These are phyloP conservation scores for Mycalesis mineus DNA, from an alignment of 2,888 invertebrate species.

Conservation along the genomic window DNA sequence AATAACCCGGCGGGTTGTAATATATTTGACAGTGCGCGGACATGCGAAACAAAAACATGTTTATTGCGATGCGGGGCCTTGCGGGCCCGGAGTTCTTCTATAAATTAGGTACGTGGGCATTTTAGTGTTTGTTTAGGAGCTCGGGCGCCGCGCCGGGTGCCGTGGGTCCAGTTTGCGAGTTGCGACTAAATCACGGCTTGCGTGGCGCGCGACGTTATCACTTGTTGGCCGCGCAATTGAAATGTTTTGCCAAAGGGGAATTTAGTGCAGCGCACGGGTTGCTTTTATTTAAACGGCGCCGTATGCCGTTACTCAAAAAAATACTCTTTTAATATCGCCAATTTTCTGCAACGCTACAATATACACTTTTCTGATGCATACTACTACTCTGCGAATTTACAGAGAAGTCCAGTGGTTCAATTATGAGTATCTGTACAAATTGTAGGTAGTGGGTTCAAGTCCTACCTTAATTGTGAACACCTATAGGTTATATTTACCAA, in stretches of 20 bases:
- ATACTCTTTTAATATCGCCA: not conserved
- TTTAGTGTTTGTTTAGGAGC: conserved; percentile 61
- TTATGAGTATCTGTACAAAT: no score
- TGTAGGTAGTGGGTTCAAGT: no score
- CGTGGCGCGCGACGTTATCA: conserved; percentile 36
- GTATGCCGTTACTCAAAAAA: not conserved
- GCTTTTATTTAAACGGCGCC: conserved; percentile 12
- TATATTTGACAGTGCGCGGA: conserved; percentile 79
- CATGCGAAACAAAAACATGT: conserved; percentile 78
- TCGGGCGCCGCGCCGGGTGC: conserved; percentile 31
- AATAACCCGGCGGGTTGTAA: conserved; percentile 77
- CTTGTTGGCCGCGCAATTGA: conserved; percentile 33
- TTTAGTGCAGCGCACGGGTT: conserved; percentile 23
- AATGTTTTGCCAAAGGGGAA: conserved; percentile 30
- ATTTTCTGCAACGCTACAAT: not conserved
- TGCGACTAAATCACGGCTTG: conserved; percentile 34
- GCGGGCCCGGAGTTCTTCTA: conserved; percentile 51
- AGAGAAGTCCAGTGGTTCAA: no score
- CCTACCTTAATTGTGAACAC: no score
- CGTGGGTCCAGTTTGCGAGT: conserved; percentile 29
- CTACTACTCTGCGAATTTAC: no score
- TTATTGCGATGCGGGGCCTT: conserved; percentile 67
- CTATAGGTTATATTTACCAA: no score
- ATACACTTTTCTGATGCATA: no score
- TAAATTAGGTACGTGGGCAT: conserved; percentile 57